Percentiles rank a stretch among this genome's conserved stretches.
Conservation (phyloP, 2,113 vertebrate genomes). For the Gallinago paraguaiae region DNA sequence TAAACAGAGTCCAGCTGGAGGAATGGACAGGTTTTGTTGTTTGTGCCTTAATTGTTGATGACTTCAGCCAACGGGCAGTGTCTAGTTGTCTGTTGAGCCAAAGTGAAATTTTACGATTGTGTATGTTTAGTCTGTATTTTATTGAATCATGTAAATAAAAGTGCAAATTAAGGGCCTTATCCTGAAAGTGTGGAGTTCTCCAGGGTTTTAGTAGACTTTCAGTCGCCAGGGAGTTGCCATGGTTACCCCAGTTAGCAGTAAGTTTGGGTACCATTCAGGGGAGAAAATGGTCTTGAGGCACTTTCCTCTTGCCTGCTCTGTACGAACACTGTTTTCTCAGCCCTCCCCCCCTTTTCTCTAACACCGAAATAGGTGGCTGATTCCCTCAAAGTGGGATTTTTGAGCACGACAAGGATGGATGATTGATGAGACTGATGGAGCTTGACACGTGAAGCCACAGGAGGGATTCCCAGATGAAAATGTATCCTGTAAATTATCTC, state of each 20-base stretch:
- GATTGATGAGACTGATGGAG: neutral
- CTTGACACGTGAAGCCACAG: neutral
- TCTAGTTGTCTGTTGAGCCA: neutral
- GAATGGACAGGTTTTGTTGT: neutral
- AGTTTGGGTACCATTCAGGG: neutral
- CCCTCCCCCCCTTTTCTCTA: neutral
- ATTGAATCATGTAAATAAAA: neutral
- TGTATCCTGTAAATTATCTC: conserved; percentile 75
- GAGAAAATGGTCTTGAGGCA: neutral
- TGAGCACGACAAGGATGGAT: neutral
- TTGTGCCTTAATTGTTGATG: neutral
- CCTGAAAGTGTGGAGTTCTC: neutral
- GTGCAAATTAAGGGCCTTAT: conserved; percentile 6
- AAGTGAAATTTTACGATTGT: neutral
- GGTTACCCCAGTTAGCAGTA: neutral
- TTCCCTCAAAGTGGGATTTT: neutral
- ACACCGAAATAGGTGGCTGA: neutral
- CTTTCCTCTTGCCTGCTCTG: neutral
- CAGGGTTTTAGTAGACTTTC: neutral
- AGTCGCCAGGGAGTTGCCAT: neutral
- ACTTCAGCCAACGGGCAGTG: neutral
- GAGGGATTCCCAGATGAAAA: conserved; percentile 59
- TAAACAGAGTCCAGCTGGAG: neutral
- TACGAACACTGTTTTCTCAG: neutral
- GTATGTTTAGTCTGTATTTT: neutral